These are phyloP conservation scores for Listrodromus nycthemerus DNA, from an alignment of 2,888 invertebrate genomes.

Conservation along the genomic window DNA sequence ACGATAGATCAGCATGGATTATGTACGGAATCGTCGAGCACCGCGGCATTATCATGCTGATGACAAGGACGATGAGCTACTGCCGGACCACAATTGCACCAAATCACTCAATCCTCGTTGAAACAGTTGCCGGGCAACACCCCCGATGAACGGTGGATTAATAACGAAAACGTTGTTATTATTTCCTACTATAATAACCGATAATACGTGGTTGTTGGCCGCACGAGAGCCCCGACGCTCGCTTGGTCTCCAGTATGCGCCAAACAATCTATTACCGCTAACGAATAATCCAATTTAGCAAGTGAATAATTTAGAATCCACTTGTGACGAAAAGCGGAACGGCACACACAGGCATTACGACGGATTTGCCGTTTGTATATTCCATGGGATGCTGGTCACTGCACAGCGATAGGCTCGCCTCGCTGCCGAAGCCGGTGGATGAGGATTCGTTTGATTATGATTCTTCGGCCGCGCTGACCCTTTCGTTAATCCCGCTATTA, in stretches of 20 bases:
- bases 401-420: background rate
- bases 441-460: conserved; percentile 36
- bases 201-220: background rate
- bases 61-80: conserved; percentile 48
- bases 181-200: background rate
- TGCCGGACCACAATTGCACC: conserved; percentile 24
- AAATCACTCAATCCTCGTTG: background rate
- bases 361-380: conserved; percentile 2
- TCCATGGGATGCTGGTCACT: background rate
- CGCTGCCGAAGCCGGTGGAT: background rate
- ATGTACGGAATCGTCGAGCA: conserved; percentile 35
- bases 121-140: background rate
- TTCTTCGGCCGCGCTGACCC: conserved; percentile 1
- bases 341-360: background rate
- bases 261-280: conserved; percentile 35
- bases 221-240: too few species aligned
- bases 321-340: background rate
- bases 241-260: background rate
- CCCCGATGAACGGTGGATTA: background rate
- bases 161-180: conserved; percentile 4
- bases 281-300: conserved; percentile 51
- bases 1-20: conserved; percentile 33
- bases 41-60: conserved; percentile 44
- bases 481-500: conserved; percentile 1
- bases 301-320: conserved; percentile 50